Base-by-base conservation (phyloP, 1,140 invertebrate genomes). In the Calosoma granatense region DNA sequence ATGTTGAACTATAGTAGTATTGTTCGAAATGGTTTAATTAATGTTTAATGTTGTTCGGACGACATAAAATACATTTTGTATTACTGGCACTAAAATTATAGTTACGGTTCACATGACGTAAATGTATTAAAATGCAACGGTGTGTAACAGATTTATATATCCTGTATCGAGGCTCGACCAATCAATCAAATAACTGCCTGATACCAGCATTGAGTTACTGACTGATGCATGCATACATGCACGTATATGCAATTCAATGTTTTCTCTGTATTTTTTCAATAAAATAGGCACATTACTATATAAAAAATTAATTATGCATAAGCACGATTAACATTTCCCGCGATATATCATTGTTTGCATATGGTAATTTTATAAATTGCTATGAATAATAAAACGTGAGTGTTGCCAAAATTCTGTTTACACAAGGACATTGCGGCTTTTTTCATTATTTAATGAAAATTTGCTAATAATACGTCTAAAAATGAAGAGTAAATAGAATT, bases 291-390 rank as follows among this genome's bases (percentile, higher is more conserved):
- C 26, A 36, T 36, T 4, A 12, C 41, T 12, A 17, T 47, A 6
- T 4, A 4, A 47, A 17, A 9, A 47, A 12, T 12, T 47, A 47
- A 12, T 47, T 11, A 47, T 47, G 41, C 41, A 17, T 4, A 12
- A 17, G 41, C 41, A 47, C 41, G 41, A 47, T 17, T 47, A 47
- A 4, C 4, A 30, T 30, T 30, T 6, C 14, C 26, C 15, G 17
- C 41, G 41, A 47, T 17, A 47, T 47, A 47, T 47, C 6, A 17
- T 47, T 47, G 41, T 47, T 47, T 47, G 15, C 3, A 12, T 47
- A 47, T 47, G 41, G 41, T 47, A 47, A 47, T 47, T 47, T 47
- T 12, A 47, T 47, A 47, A 47, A 47, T 47, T 6, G 26, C 6
- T 14, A 14, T 30, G 26, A 30, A 30, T 30, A 30, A n/a, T 30